Conservation (phyloP, 64 coral and sea anemone species). For the Montipora capricornis region DNA sequence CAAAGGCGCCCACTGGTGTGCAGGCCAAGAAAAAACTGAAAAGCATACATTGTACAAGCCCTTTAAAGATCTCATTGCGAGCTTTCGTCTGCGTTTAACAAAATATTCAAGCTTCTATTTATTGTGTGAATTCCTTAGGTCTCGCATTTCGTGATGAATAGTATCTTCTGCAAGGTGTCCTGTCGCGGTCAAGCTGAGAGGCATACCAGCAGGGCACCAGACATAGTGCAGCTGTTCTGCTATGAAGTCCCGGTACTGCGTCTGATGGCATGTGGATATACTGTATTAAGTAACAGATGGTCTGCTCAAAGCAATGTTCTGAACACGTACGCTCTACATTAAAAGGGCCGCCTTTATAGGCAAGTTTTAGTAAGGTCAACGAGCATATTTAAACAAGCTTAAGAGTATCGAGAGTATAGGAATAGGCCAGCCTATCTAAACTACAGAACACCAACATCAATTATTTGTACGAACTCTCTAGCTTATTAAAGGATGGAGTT, state of each 20-base stretch:
- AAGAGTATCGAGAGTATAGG: too few relatives aligned
- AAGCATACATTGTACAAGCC: too few relatives aligned
- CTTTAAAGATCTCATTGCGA: not conserved
- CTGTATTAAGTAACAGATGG: not conserved
- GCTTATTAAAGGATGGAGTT: not conserved
- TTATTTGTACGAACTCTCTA: too few relatives aligned
- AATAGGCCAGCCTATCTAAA: too few relatives aligned
- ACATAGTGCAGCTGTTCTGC: not conserved
- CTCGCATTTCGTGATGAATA: not conserved
- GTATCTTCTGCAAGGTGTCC: not conserved
- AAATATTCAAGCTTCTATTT: not conserved
- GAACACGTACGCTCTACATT: not conserved
- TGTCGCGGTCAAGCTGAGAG: not conserved
- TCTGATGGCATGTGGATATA: slow-evolving; percentile 29
- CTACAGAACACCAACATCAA: too few relatives aligned
- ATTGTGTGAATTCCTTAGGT: not conserved
- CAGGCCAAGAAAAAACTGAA: too few relatives aligned
- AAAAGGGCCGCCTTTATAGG: too few relatives aligned
- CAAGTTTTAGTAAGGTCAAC: too few relatives aligned
- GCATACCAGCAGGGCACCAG: slow-evolving; percentile 32
- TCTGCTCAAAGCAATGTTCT: not conserved
- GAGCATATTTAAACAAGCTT: too few relatives aligned
- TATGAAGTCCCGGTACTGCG: not conserved
- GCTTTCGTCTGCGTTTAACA: not conserved
- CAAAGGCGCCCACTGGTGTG: too few relatives aligned